phyloP scores from a whole-genome alignment of 2,888 invertebrate species.

The Nysson spinosus region DNA sequence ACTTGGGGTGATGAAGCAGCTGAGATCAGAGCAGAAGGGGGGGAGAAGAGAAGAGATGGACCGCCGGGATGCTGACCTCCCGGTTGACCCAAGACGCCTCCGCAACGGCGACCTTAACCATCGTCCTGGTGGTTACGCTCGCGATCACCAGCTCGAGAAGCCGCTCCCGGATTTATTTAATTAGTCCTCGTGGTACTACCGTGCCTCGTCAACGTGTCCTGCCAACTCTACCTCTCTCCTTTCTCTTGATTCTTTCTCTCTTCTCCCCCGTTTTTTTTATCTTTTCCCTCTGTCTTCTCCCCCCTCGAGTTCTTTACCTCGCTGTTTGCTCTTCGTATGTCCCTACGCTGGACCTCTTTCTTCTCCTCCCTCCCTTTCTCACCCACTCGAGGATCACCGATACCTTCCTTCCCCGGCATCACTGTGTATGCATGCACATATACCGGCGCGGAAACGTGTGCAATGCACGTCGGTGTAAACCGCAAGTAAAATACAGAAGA shows the following conservation, averaged over 20 bases:
- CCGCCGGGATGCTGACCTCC: slow-evolving; percentile 64
- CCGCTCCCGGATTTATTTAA: slow-evolving; percentile 74
- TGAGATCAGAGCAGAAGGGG: slow-evolving; percentile 35
- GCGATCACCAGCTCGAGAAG: slow-evolving; percentile 61
- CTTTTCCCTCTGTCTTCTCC: background rate
- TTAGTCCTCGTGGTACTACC: slow-evolving; percentile 62
- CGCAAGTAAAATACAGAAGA: slow-evolving; percentile 24
- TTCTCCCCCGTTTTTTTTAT: background rate
- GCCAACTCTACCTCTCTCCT: slow-evolving; percentile 52
- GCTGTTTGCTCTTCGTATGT: slow-evolving; percentile 7
- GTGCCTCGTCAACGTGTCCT: slow-evolving; percentile 62
- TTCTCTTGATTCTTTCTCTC: slow-evolving; percentile 8
- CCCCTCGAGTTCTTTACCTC: slow-evolving; percentile 1
- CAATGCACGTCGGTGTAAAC: slow-evolving; percentile 27
- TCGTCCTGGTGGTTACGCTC: slow-evolving; percentile 62
- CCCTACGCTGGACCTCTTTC: too few relatives aligned
- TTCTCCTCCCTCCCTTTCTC: slow-evolving; percentile 22
- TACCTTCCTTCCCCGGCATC: slow-evolving; percentile 12
- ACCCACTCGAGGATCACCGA: slow-evolving; percentile 37
- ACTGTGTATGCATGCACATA: background rate
- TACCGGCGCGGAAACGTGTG: slow-evolving; percentile 23
- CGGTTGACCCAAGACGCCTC: slow-evolving; percentile 64
- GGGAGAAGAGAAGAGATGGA: slow-evolving; percentile 55
- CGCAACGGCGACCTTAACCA: slow-evolving; percentile 65
- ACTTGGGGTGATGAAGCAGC: slow-evolving; percentile 42